Conservation (phyloP, 2,888 invertebrate genomes). For the Callosobruchus maculatus region DNA sequence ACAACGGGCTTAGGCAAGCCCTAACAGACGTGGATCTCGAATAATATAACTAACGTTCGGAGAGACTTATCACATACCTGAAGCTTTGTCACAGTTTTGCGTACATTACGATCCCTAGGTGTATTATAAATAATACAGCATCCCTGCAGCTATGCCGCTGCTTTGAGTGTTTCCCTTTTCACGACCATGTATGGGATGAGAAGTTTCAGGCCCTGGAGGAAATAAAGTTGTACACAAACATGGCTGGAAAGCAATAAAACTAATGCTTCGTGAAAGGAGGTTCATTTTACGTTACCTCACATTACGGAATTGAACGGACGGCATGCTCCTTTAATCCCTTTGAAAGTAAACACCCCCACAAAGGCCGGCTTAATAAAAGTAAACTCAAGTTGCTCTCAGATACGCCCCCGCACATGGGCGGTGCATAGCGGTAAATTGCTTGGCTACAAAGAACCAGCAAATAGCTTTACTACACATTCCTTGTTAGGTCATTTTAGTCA, state of each 20-base stretch:
- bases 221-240: neutral
- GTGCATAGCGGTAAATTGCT: neutral
- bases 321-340: neutral
- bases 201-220: neutral
- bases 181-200: neutral
- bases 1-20: too few relatives aligned
- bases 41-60: too few relatives aligned
- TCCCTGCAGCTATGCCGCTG: neutral
- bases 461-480: too few relatives aligned
- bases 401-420: neutral
- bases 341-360: neutral
- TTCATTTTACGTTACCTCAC: neutral
- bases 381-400: neutral
- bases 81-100: too few relatives aligned
- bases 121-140: neutral
- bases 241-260: neutral
- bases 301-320: neutral
- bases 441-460: too few relatives aligned
- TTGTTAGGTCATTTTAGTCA: too few relatives aligned
- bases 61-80: too few relatives aligned
- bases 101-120: too few relatives aligned
- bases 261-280: neutral
- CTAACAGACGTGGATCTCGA: too few relatives aligned
- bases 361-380: neutral
- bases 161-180: neutral